Base-by-base conservation (phyloP, 2,888 invertebrate genomes). In the Campaea margaritaria region DNA sequence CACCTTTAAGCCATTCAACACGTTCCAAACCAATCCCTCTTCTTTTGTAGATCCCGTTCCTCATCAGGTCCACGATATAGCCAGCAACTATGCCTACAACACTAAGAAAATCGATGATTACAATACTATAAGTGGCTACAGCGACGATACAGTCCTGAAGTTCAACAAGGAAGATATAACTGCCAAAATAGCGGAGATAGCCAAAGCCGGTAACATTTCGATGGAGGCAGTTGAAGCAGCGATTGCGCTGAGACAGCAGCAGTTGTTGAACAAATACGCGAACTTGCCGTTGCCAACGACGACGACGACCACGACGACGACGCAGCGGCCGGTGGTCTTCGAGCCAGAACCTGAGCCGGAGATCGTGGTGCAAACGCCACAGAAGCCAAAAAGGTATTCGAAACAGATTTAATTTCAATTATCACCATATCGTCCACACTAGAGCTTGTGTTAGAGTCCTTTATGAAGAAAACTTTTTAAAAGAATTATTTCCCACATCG, bases 171-270 rank as follows among this genome's bases (percentile, higher is more conserved):
- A 92, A 62, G 91, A 92, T 59, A 88, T 93, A 11, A 88, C 88
- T 70, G 75, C 85, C 3, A 93, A 92, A 76, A 93, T 93, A 65
- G 87, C 87, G 3, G 93, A 93, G 72, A 92, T 93, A 59, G 93
- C 96, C 0, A 94, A 95, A 58, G 95, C 95, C 5, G 96, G 96
- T 13, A 97, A 97, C 76, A 95, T 96, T 16, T 96, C 96, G 0
- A 95, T 96, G 78, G 96, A 96, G 60, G 95, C 96, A 8, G 93
- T 97, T 2, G 95, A 96, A 74, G 94, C 96, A 10, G 96, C 96
- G 0, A 95, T 97, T 52, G 90, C 95, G 4, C 85, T 95, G 69
- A 91, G 95, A 44, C 95, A 96, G 68, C 95, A 96, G 71, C 96
- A 96, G 79, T 77, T 96, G 64, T 76, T 95, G 75, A 94, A 92